Evolutionary conservation across 2,797 vertebrate species (phyloP).

Genomic region (Channallabes apus): DNA sequence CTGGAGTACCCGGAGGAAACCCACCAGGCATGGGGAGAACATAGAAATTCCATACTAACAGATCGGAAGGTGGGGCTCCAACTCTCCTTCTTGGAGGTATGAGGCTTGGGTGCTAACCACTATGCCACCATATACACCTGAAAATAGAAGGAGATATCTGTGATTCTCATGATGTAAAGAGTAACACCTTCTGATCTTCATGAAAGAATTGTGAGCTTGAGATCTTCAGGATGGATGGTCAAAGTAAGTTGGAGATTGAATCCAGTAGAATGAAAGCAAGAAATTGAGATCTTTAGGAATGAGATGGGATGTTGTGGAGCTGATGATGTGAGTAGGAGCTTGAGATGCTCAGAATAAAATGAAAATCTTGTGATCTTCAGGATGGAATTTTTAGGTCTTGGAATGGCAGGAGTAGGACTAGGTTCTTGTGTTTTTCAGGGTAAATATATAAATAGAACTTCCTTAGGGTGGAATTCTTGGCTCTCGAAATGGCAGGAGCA

Average conservation of each 20-base stretch:
- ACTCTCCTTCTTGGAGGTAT: too few species aligned
- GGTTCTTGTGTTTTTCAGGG: not conserved
- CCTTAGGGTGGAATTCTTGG: not conserved
- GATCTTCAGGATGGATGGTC: not conserved
- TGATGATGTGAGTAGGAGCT: not conserved
- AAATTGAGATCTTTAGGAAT: not conserved
- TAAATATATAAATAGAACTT: too few species aligned
- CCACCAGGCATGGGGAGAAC: too few species aligned
- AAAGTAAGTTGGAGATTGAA: not conserved
- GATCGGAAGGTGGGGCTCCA: too few species aligned
- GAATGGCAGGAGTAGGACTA: not conserved
- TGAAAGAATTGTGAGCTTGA: not conserved
- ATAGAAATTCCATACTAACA: too few species aligned
- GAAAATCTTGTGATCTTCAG: not conserved
- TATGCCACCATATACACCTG: too few species aligned
- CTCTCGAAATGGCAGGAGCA: not conserved
- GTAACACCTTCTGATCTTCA: not conserved
- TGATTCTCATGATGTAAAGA: too few species aligned
- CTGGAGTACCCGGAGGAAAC: too few species aligned
- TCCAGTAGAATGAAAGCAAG: not conserved
- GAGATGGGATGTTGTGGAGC: not conserved
- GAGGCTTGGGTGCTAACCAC: too few species aligned
- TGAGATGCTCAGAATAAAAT: not conserved
- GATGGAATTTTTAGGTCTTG: not conserved
- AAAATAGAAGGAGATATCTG: too few species aligned